Evolutionary conservation across 2,113 vertebrate species (phyloP).

Genomic region (Oreotrochilus melanogaster): DNA sequence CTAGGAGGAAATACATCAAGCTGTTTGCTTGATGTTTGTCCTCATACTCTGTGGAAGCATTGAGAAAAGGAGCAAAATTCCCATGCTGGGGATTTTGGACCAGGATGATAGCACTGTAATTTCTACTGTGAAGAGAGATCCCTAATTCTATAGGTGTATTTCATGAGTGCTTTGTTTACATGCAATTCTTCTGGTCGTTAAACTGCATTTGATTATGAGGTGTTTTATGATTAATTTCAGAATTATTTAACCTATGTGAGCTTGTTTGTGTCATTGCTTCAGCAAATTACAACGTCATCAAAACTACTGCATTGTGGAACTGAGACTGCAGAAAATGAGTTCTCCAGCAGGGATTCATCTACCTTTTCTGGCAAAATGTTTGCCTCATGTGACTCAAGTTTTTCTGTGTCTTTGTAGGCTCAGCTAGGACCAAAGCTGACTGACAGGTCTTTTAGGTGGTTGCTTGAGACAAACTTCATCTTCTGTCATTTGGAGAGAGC

Average conservation of each 20-base stretch:
- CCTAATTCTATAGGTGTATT: neutral
- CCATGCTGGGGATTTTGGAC: accelerated
- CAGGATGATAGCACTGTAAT: neutral
- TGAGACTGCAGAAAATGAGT: constrained; percentile 21
- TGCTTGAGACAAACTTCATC: neutral
- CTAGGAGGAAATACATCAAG: neutral
- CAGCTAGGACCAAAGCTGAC: neutral
- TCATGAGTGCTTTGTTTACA: neutral
- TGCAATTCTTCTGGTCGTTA: neutral
- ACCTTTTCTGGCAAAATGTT: neutral
- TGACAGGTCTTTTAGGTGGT: neutral
- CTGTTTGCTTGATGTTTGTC: neutral
- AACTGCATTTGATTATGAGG: neutral
- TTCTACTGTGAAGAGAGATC: neutral
- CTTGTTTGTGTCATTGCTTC: constrained; percentile 1
- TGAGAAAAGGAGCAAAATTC: neutral
- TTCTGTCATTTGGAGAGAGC: neutral
- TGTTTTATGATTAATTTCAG: constrained; percentile 24
- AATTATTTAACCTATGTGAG: neutral
- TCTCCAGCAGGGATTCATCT: constrained; percentile 15
- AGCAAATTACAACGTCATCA: neutral
- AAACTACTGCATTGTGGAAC: neutral
- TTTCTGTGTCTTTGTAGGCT: neutral
- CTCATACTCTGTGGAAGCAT: accelerated
- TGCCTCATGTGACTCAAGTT: neutral